A percentile compares a stretch with the other conserved stretches of the same genome.
phyloP scores from a whole-genome alignment of 2,797 vertebrate genomes.

The Pteronotus mesoamericanus region DNA sequence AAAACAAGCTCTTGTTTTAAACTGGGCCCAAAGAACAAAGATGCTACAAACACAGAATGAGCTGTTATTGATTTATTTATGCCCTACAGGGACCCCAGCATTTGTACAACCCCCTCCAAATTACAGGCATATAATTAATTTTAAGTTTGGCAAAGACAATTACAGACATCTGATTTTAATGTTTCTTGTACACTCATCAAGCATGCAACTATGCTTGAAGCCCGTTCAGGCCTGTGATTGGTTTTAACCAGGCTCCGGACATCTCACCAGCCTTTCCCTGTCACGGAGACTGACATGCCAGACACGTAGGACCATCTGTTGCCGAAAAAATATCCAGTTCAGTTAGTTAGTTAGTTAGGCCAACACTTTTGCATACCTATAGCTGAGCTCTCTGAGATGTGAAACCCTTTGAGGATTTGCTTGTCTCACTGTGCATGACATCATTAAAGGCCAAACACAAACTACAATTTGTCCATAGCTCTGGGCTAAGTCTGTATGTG shows the following conservation, averaged over 20 bases:
- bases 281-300: background rate
- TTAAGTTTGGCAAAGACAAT: slow-evolving; percentile 19
- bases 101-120: background rate
- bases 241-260: background rate
- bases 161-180: background rate
- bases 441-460: background rate
- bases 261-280: background rate
- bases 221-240: background rate
- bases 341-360: background rate
- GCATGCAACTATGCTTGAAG: background rate
- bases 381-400: background rate
- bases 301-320: background rate
- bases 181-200: background rate
- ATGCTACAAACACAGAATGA: background rate
- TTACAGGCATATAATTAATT: background rate
- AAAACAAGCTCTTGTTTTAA: background rate
- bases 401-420: background rate
- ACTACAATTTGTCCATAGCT: background rate
- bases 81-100: background rate
- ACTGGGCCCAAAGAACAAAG: background rate
- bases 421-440: background rate
- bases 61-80: background rate
- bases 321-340: background rate
- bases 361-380: background rate
- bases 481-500: background rate